Conservation (phyloP, 2,888 invertebrate species). For the Deilephila porcellus region DNA sequence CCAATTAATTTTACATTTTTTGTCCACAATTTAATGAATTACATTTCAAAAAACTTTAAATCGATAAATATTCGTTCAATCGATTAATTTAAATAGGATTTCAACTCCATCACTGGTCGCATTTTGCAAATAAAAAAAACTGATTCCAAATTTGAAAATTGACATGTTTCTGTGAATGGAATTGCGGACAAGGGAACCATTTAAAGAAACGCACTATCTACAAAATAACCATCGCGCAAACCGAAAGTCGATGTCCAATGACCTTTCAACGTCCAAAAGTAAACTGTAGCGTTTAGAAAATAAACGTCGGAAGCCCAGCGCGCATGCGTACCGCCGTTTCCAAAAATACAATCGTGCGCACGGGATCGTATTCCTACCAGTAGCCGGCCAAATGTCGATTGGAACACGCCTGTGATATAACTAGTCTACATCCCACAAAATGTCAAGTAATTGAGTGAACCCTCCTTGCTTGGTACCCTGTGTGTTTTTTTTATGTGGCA, state of each 20-base stretch:
- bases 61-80: neutral
- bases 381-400: constrained; percentile 61
- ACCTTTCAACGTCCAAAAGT: constrained; percentile 80
- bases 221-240: neutral
- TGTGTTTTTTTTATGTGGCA: constrained; percentile 71
- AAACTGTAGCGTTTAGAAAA: constrained; percentile 74
- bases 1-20: no score
- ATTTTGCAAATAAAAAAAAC: neutral
- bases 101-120: neutral
- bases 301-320: constrained; percentile 51
- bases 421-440: constrained; percentile 70
- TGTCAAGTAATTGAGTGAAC: constrained; percentile 73
- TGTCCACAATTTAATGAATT: no score
- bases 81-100: neutral
- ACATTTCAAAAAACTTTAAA: no score
- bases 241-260: constrained; percentile 69
- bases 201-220: neutral
- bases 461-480: constrained; percentile 41
- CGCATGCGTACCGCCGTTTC: constrained; percentile 64
- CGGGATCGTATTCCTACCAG: constrained; percentile 78
- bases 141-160: neutral
- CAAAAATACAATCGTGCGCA: constrained; percentile 73
- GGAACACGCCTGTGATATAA: constrained; percentile 73
- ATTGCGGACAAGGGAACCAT: neutral
- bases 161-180: neutral